Conservation (phyloP, 2,113 vertebrate species). For the Thryonomys swinderianus region DNA sequence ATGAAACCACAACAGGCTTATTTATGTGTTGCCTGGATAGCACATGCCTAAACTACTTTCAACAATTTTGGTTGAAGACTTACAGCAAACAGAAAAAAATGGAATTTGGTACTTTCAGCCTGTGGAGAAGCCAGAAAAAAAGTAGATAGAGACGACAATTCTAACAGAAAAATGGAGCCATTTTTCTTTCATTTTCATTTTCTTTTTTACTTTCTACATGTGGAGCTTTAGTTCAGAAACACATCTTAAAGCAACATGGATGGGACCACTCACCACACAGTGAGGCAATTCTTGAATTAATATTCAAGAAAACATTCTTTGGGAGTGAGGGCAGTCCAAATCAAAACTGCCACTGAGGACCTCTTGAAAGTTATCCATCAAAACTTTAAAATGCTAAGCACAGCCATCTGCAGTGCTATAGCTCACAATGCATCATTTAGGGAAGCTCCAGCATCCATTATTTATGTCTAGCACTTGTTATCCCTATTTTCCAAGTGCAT, state of each 20-base stretch:
- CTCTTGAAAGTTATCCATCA: background rate
- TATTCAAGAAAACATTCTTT: background rate
- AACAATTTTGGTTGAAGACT: background rate
- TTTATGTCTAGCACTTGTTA: slow-evolving; percentile 82
- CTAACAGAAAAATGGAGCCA: background rate
- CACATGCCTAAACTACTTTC: background rate
- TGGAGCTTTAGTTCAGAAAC: background rate
- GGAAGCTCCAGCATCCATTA: slow-evolving; percentile 79
- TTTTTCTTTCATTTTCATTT: background rate
- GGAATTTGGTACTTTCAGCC: background rate
- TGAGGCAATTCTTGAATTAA: background rate
- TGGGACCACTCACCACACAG: background rate
- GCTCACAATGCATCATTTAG: background rate
- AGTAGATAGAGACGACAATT: background rate
- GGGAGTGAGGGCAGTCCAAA: background rate
- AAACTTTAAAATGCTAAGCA: background rate
- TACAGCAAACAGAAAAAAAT: background rate
- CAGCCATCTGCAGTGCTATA: background rate
- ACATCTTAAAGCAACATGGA: background rate
- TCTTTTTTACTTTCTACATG: background rate
- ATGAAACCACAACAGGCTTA: background rate
- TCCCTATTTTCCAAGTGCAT: slow-evolving; percentile 86
- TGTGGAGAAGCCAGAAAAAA: background rate
- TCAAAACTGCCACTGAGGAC: background rate
- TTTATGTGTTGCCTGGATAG: background rate